A percentile compares a stretch with the other conserved stretches of the same genome.
Evolutionary conservation across 2,113 vertebrate species (phyloP).

Genomic region (Poeciliopsis occidentalis): DNA sequence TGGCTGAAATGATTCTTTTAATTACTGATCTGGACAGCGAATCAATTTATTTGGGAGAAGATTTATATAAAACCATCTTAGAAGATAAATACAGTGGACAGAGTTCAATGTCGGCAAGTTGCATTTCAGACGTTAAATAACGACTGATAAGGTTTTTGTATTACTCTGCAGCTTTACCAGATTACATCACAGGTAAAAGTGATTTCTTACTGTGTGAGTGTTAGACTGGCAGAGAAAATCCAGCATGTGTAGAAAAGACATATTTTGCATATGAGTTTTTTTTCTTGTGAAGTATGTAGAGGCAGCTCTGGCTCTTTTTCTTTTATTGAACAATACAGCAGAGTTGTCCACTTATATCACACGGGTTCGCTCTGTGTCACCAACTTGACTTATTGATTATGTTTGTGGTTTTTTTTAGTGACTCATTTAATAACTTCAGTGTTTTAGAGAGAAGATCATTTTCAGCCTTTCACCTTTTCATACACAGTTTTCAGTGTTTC

Average conservation of each 20-base stretch:
- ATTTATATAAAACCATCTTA: no score
- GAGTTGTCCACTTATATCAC: background rate
- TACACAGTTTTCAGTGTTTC: no score
- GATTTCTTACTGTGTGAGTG: no score
- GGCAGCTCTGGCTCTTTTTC: background rate
- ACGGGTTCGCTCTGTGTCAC: background rate
- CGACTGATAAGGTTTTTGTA: no score
- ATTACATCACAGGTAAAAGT: background rate
- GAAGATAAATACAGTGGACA: no score
- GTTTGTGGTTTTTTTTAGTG: background rate
- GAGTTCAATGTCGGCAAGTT: no score
- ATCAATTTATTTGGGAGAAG: no score
- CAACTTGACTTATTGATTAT: background rate
- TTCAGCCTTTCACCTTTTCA: no score
- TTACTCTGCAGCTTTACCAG: background rate
- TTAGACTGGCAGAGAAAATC: background rate
- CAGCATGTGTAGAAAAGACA: background rate
- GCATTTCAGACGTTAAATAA: no score
- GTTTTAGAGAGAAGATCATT: no score
- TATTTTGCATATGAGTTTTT: background rate
- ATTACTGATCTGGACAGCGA: no score
- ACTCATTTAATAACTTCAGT: background rate
- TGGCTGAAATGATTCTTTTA: no score
- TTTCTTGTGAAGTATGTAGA: background rate
- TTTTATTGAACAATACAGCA: background rate